phyloP scores from a whole-genome alignment of 2,113 vertebrate genomes.

The Orthonyx spaldingii region DNA sequence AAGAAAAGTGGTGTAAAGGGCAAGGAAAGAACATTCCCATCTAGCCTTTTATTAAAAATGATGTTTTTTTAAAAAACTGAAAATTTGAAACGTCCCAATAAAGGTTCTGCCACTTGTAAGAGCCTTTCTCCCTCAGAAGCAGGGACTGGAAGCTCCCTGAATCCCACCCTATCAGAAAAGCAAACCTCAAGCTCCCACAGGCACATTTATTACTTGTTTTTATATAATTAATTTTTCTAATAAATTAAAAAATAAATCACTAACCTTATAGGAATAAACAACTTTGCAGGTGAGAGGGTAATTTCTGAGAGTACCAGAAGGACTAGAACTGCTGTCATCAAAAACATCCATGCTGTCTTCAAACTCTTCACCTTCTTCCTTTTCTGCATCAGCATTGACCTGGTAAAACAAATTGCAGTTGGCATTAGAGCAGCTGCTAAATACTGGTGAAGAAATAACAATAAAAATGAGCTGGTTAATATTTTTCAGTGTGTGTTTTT shows the following conservation, averaged over 20 bases:
- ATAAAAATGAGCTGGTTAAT: fast-evolving
- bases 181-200: neutral
- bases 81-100: fast-evolving
- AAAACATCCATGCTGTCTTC: constrained; percentile 97
- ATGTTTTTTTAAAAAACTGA: fast-evolving
- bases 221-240: neutral
- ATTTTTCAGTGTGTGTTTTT: neutral
- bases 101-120: neutral
- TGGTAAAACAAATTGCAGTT: constrained; percentile 18
- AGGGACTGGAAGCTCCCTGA: neutral
- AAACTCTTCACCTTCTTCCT: constrained; percentile 92
- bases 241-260: neutral
- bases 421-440: neutral
- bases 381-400: constrained; percentile 86
- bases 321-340: constrained; percentile 96
- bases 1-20: neutral
- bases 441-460: neutral
- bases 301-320: constrained; percentile 95
- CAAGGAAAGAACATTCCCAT: neutral
- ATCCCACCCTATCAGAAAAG: neutral
- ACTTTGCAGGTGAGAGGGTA: constrained; percentile 98
- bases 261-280: constrained; percentile 95
- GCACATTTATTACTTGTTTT: neutral
- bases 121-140: neutral
- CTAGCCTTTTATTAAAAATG: neutral